phyloP scores from a whole-genome alignment of 2,113 vertebrate species.

The Pelecanoides urinatrix region DNA sequence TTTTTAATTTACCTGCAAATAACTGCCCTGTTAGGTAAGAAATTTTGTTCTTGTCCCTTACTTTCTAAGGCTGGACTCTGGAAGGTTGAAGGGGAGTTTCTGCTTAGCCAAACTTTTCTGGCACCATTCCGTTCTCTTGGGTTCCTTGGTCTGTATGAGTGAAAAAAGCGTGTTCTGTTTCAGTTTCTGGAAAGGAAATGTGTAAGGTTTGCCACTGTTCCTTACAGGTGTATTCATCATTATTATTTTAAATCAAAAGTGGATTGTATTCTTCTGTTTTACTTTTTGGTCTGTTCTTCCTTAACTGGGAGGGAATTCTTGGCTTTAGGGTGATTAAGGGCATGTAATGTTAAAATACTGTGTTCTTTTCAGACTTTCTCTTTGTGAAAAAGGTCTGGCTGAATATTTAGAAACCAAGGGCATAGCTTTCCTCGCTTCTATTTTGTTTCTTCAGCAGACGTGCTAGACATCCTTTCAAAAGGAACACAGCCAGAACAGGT shows the following conservation, averaged over 20 bases:
- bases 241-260: not conserved
- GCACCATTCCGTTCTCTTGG: rapidly evolving
- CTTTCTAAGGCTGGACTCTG: not conserved
- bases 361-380: constrained; percentile 65
- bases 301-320: not conserved
- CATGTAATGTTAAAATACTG: rapidly evolving
- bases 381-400: constrained; percentile 83
- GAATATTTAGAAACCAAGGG: constrained; percentile 82
- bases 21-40: not conserved
- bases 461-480: constrained; percentile 84
- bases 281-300: not conserved
- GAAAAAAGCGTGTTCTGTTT: not conserved
- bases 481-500: constrained; percentile 78
- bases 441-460: constrained; percentile 81
- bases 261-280: not conserved
- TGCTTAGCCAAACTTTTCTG: not conserved
- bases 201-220: not conserved
- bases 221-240: not conserved
- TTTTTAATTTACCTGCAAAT: not conserved
- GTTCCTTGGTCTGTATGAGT: not conserved
- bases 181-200: rapidly evolving
- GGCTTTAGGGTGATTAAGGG: not conserved
- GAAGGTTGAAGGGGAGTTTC: not conserved
- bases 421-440: constrained; percentile 76
- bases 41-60: not conserved